Conservation (phyloP, 2,888 invertebrate species). For the Sesamia inferens region DNA sequence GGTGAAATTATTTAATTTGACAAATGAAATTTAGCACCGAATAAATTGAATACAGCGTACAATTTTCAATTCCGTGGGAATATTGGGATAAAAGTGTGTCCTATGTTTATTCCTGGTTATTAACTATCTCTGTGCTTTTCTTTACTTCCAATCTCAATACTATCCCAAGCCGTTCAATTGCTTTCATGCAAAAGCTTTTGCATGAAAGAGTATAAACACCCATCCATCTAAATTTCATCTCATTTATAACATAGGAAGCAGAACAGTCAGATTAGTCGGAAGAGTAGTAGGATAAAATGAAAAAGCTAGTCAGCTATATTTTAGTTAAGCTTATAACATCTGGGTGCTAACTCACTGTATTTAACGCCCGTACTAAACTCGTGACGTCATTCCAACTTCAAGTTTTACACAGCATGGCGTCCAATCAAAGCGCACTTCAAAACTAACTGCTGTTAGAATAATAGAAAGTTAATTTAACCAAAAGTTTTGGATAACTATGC, state of each 20-base stretch:
- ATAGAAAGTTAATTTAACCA: constrained; percentile 63
- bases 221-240: no score
- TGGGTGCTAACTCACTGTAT: constrained; percentile 23
- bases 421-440: constrained; percentile 53
- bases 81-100: no score
- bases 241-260: no score
- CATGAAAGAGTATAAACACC: no score
- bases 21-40: not conserved
- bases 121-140: no score
- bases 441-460: constrained; percentile 57
- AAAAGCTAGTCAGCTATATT: not conserved
- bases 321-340: constrained; percentile 4
- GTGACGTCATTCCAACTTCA: constrained; percentile 28
- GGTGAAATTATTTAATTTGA: not conserved
- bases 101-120: no score
- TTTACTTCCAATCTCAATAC: no score
- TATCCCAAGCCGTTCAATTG: no score
- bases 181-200: no score
- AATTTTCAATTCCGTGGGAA: no score
- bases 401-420: constrained; percentile 47
- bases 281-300: no score
- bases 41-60: not conserved
- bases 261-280: no score
- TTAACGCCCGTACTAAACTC: constrained; percentile 11
- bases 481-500: constrained; percentile 63